phyloP scores from a whole-genome alignment of 2,888 invertebrate genomes.

The Fragum sueziense region DNA sequence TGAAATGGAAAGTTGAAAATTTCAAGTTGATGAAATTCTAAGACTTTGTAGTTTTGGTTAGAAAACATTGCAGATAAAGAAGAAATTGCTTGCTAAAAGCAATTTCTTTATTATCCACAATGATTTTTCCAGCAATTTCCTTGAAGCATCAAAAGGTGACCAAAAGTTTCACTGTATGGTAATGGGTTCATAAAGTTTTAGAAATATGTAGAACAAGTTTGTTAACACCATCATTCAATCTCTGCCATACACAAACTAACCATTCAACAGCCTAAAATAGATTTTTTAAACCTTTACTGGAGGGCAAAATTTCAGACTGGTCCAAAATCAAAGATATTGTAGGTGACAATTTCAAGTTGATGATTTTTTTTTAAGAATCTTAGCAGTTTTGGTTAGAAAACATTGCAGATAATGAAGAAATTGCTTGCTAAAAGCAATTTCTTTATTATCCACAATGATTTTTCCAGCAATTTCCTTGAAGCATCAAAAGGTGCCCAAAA shows the following conservation, averaged over 20 bases:
- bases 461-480: no score
- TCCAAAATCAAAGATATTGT: not conserved
- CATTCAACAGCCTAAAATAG: conserved; percentile 72
- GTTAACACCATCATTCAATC: conserved; percentile 78
- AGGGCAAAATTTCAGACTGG: not conserved
- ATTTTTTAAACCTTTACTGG: no score
- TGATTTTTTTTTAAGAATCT: no score
- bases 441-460: no score
- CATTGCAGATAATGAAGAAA: not conserved
- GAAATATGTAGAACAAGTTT: conserved; percentile 80
- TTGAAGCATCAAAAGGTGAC: no score
- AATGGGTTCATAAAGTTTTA: no score
- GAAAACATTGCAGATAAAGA: not conserved
- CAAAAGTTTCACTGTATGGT: no score
- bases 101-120: no score
- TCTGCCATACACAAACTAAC: conserved; percentile 80
- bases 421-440: not conserved
- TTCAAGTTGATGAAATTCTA: not conserved
- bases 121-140: no score
- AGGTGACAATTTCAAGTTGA: no score
- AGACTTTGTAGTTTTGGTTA: not conserved
- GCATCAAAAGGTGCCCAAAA: no score
- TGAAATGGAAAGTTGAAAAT: not conserved
- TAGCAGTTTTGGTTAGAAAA: not conserved
- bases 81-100: not conserved